Evolutionary conservation across 2,113 vertebrate genomes (phyloP).

Genomic region (Heptranchias perlo): DNA sequence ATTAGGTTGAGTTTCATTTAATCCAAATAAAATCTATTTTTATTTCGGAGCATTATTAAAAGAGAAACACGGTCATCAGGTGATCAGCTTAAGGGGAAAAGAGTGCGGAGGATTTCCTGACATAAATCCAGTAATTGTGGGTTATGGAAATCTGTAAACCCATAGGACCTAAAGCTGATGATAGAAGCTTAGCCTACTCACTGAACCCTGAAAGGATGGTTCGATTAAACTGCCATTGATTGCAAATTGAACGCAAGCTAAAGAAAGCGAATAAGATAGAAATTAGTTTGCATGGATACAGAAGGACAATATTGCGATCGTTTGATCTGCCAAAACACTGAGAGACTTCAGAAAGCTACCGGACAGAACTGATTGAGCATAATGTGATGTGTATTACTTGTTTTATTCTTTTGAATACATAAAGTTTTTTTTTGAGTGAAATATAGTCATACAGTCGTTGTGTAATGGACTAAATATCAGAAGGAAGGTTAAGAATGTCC

Average conservation of each 20-base stretch:
- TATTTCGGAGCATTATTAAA: neutral
- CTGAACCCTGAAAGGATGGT: neutral
- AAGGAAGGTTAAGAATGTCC: neutral
- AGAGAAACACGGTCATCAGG: neutral
- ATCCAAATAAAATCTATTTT: neutral
- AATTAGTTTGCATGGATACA: neutral
- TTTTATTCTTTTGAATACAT: neutral
- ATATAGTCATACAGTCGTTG: neutral
- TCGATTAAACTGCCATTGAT: neutral
- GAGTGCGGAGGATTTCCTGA: neutral
- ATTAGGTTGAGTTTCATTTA: neutral
- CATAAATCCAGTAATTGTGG: neutral
- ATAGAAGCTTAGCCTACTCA: neutral
- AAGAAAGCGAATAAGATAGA: neutral
- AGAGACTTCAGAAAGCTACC: neutral
- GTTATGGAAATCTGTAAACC: neutral
- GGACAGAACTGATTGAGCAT: neutral
- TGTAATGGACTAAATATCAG: neutral
- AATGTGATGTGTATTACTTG: neutral
- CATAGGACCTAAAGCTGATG: neutral
- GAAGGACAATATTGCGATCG: neutral
- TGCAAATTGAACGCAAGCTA: constrained; percentile 1
- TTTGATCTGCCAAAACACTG: neutral
- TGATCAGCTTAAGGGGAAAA: neutral
- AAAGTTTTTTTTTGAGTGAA: neutral